Evolutionary conservation across 2,888 invertebrate species (phyloP).

Genomic region (Lasioglossum zephyrum): DNA sequence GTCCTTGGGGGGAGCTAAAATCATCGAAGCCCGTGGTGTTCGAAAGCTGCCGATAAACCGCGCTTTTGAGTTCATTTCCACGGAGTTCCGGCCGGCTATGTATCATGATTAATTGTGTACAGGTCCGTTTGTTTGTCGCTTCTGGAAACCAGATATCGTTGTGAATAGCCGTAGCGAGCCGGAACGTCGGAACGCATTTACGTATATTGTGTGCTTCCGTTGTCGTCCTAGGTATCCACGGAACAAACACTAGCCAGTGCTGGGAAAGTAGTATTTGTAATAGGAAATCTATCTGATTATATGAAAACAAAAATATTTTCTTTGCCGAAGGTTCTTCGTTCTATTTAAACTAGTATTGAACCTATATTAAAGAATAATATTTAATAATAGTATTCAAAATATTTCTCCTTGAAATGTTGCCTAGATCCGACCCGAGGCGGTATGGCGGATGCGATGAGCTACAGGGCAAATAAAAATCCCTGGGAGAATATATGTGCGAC

Average conservation of each 20-base stretch:
- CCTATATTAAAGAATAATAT: too few relatives aligned
- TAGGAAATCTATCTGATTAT: too few relatives aligned
- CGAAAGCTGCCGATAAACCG: not conserved
- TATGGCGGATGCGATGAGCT: not conserved
- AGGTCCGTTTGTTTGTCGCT: not conserved
- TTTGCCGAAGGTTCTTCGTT: too few relatives aligned
- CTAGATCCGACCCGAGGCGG: too few relatives aligned
- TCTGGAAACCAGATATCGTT: not conserved
- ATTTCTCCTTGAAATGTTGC: too few relatives aligned
- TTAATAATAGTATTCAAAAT: too few relatives aligned
- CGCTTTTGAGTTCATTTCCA: not conserved
- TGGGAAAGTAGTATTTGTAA: too few relatives aligned
- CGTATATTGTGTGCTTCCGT: not conserved
- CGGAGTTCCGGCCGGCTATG: not conserved
- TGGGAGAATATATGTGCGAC: not conserved
- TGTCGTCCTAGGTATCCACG: not conserved
- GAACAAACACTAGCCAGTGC: not conserved
- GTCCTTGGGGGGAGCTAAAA: not conserved
- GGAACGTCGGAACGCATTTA: not conserved
- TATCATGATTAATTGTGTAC: not conserved
- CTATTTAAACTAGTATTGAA: too few relatives aligned
- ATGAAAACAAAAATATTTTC: too few relatives aligned
- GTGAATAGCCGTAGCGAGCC: not conserved
- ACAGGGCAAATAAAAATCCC: not conserved
- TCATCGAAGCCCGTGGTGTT: slow-evolving; percentile 1